These are phyloP conservation scores for Lepidurus packardi DNA, from an alignment of 1,140 invertebrate species.

Conservation along the genomic window DNA sequence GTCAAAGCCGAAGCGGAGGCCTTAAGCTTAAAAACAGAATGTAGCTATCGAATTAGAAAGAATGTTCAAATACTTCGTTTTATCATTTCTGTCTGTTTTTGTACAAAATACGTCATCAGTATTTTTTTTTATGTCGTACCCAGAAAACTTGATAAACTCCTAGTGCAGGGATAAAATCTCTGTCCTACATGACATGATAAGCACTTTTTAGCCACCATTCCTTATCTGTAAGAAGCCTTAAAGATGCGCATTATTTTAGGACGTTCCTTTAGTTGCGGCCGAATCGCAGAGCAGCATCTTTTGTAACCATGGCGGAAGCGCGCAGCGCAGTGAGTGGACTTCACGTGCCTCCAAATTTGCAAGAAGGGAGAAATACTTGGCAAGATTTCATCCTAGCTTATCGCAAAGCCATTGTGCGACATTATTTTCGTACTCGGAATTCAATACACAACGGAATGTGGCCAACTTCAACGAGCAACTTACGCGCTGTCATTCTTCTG, in stretches of 20 bases:
- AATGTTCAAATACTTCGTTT: too few species aligned
- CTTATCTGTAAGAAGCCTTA: background rate
- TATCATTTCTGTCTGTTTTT: too few species aligned
- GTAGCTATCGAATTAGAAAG: too few species aligned
- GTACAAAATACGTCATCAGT: too few species aligned
- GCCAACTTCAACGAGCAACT: slow-evolving; percentile 49
- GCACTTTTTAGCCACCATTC: too few species aligned
- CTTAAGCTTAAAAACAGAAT: too few species aligned
- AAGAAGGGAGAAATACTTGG: slow-evolving; percentile 43
- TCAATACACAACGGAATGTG: slow-evolving; percentile 48
- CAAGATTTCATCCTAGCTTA: slow-evolving; percentile 42
- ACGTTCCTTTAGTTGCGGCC: background rate
- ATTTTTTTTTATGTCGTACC: too few species aligned
- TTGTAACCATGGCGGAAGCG: slow-evolving; percentile 46
- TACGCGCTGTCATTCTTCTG: slow-evolving; percentile 42
- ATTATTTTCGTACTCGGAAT: slow-evolving; percentile 45
- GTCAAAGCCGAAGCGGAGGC: too few species aligned
- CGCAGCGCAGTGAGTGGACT: slow-evolving; percentile 46
- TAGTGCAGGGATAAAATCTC: too few species aligned
- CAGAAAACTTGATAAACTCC: too few species aligned
- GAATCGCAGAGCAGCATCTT: background rate
- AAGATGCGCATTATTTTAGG: background rate
- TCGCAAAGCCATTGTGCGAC: slow-evolving; percentile 40
- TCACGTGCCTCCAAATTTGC: slow-evolving; percentile 43
- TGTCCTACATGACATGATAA: too few species aligned